Evolutionary conservation across 1,140 invertebrate genomes (phyloP).

Genomic region (Catajapyx aquilonaris): DNA sequence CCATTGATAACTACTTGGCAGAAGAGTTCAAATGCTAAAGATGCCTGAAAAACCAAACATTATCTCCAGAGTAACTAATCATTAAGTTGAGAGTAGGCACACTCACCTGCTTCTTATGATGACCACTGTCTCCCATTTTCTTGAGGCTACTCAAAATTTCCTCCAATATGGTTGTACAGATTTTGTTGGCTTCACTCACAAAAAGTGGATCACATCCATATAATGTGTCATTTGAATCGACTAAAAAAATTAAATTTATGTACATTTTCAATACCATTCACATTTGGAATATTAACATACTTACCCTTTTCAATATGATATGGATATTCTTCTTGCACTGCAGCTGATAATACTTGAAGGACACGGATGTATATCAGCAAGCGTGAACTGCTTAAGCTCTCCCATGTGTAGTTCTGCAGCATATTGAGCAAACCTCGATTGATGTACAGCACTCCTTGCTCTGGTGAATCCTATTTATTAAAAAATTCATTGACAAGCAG

Average conservation of each 20-base stretch:
- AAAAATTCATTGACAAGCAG: too few relatives aligned
- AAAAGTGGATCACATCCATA: constrained; percentile 79
- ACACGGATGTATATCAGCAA: constrained; percentile 41
- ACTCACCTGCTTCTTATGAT: constrained; percentile 16
- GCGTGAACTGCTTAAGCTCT: constrained; percentile 27
- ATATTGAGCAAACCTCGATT: constrained; percentile 50
- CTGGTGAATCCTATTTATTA: constrained; percentile 75
- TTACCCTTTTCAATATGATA: constrained; percentile 63
- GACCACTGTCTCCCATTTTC: constrained; percentile 17
- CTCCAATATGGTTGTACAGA: constrained; percentile 52
- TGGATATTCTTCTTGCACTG: constrained; percentile 51
- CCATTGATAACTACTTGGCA: constrained; percentile 43
- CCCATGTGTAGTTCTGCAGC: constrained; percentile 44
- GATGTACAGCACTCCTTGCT: constrained; percentile 56
- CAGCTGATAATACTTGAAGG: constrained; percentile 46
- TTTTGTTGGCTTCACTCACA: constrained; percentile 52
- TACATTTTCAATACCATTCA: neutral
- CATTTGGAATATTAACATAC: constrained; percentile 4
- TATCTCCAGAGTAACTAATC: neutral
- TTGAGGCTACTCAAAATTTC: constrained; percentile 50
- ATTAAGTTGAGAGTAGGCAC: neutral
- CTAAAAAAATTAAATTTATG: constrained; percentile 26
- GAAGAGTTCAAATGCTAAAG: constrained; percentile 48
- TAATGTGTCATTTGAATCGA: constrained; percentile 82
- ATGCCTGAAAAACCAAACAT: constrained; percentile 21